phyloP scores from a whole-genome alignment of 2,888 invertebrate genomes.

The Minunthozetes semirufus region DNA sequence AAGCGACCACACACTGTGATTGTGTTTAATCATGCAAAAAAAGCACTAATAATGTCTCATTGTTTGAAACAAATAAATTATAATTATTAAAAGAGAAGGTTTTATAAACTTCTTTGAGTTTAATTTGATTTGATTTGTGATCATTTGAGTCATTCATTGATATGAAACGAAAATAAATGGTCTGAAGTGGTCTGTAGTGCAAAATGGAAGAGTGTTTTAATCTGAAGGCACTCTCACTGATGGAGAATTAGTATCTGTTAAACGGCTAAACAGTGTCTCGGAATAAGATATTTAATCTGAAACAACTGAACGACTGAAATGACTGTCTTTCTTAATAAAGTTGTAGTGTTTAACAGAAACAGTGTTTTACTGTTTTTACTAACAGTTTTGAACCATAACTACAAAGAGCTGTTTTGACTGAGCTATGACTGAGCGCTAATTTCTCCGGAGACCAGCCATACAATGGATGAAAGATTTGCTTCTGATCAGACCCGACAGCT shows the following conservation, averaged over 20 bases:
- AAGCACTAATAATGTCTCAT: too few relatives aligned
- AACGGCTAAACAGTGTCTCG: not conserved
- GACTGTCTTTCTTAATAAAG: constrained; percentile 31
- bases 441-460: constrained; percentile 24
- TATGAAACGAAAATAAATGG: not conserved
- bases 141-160: not conserved
- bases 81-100: too few relatives aligned
- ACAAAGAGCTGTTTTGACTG: not conserved
- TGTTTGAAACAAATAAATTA: too few relatives aligned
- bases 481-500: constrained; percentile 27
- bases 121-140: not conserved
- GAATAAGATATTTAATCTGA: constrained; percentile 19
- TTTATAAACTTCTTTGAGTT: not conserved
- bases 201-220: constrained; percentile 4
- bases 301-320: not conserved
- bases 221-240: too few relatives aligned
- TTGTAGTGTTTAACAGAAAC: constrained; percentile 13
- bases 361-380: constrained; percentile 8
- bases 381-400: not conserved
- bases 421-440: not conserved
- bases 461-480: constrained; percentile 29
- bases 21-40: too few relatives aligned
- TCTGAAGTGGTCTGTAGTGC: too few relatives aligned
- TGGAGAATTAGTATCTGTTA: constrained; percentile 9
- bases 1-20: too few relatives aligned